phyloP scores from a whole-genome alignment of 2,797 vertebrate genomes.

The Antrozous pallidus region DNA sequence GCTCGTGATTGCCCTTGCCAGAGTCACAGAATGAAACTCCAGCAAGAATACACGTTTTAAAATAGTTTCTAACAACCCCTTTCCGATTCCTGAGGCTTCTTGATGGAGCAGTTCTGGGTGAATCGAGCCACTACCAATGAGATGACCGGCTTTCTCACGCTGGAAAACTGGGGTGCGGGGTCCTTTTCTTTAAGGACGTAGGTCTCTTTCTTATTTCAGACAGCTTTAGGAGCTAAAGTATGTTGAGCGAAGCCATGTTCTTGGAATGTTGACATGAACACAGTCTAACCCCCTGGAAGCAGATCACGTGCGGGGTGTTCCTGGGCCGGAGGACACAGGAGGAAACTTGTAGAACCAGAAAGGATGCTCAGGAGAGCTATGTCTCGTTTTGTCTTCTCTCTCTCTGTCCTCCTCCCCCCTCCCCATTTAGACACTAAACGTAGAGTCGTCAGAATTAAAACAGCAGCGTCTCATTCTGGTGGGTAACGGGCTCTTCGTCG shows the following conservation, averaged over 20 bases:
- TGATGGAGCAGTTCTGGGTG: background rate
- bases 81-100: background rate
- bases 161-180: background rate
- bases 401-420: background rate
- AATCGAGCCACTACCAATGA: background rate
- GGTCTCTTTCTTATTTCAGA: constrained; percentile 3
- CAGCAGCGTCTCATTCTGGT: background rate
- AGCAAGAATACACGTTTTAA: background rate
- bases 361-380: background rate
- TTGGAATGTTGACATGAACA: background rate
- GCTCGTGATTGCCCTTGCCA: constrained; percentile 55
- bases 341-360: background rate
- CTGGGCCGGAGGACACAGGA: background rate
- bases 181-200: background rate
- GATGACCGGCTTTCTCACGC: background rate
- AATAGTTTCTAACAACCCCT: constrained; percentile 4
- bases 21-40: background rate
- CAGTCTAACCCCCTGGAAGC: background rate
- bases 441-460: background rate
- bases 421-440: background rate
- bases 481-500: background rate
- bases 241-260: background rate
- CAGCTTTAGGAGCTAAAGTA: background rate
- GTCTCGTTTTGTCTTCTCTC: background rate
- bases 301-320: background rate